Evolutionary conservation across 2,888 invertebrate species (phyloP), one percentile per base, ranked within the genome.

Genomic region (Lucinisca nassula): DNA sequence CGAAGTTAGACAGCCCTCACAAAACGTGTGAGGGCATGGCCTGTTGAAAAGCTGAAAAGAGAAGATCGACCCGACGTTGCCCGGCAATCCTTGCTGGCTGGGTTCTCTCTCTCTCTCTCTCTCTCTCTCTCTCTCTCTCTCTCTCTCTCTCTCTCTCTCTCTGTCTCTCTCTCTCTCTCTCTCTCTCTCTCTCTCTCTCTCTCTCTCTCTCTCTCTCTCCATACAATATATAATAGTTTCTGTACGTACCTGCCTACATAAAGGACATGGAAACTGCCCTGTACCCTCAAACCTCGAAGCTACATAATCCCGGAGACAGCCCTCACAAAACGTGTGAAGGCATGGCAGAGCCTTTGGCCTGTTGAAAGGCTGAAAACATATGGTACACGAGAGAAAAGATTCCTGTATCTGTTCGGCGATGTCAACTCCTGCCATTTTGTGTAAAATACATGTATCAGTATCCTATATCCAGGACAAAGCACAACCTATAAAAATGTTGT

Each of bases 11-110:
- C 95, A 95, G 6, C 84, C 90, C 79, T 93, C 92, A 85, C 95
- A 95, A 87, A 94, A 94, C 12, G 93, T 92, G 76, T 95, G 95
- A 10, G 92, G 79, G 82, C 95, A 95, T 0, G 94, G 94, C 40
- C 88, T 87, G 17, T 82, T 90, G 81, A 84, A 94, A 8, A 88
- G 77, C 51, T 92, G 88, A 35, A 92, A 86, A 87, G 94, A 94
- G 35, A 95, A 91, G 1, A 92, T 79, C 89, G n/a, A n/a, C n/a
- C n/a, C n/a, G n/a, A n/a, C n/a, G n/a, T n/a, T n/a, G n/a, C n/a
- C n/a, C n/a, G n/a, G n/a, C n/a, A n/a, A n/a, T n/a, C n/a, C n/a
- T n/a, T 40, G 67, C 51, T 75, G 40, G 45, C 10, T 8, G 10
- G 8, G 14, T 45, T 45, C 8, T 45, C 14, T 45, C 45, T 12